These are phyloP conservation scores for Tinea semifulvella DNA, from an alignment of 2,888 invertebrate genomes.

Conservation along the genomic window DNA sequence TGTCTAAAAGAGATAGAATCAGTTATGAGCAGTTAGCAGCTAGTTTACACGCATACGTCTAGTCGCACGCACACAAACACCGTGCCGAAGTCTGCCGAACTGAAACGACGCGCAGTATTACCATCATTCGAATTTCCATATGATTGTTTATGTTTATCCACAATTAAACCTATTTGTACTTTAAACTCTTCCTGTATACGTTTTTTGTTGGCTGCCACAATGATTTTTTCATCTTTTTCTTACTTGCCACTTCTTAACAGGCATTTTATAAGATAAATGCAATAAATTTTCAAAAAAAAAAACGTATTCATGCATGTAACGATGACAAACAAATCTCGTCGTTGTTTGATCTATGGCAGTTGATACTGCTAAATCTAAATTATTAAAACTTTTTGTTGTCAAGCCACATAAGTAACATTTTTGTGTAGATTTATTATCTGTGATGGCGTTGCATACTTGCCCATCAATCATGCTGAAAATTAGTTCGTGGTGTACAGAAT, in stretches of 20 bases:
- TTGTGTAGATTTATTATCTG: neutral
- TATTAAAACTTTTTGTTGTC: neutral
- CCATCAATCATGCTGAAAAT: neutral
- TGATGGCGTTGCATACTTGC: neutral
- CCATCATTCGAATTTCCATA: too few species aligned
- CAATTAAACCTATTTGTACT: slow-evolving; percentile 19
- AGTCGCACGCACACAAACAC: too few species aligned
- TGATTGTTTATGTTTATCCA: slow-evolving; percentile 24
- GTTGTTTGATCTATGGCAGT: neutral
- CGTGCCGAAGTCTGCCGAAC: too few species aligned
- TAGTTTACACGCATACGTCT: too few species aligned
- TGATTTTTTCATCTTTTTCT: neutral
- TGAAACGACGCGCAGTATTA: too few species aligned
- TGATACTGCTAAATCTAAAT: neutral
- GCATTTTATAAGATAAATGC: neutral
- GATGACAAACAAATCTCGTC: neutral
- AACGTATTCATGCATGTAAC: neutral
- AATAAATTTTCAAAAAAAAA: neutral
- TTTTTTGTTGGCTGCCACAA: slow-evolving; percentile 1
- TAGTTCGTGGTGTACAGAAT: neutral
- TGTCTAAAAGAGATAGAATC: too few species aligned
- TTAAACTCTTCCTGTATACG: slow-evolving; percentile 17
- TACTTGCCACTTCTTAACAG: neutral
- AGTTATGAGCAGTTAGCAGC: too few species aligned
- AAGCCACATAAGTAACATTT: neutral